Conservation (phyloP, 1,140 invertebrate genomes). For the Caenorhabditis tropicalis region DNA sequence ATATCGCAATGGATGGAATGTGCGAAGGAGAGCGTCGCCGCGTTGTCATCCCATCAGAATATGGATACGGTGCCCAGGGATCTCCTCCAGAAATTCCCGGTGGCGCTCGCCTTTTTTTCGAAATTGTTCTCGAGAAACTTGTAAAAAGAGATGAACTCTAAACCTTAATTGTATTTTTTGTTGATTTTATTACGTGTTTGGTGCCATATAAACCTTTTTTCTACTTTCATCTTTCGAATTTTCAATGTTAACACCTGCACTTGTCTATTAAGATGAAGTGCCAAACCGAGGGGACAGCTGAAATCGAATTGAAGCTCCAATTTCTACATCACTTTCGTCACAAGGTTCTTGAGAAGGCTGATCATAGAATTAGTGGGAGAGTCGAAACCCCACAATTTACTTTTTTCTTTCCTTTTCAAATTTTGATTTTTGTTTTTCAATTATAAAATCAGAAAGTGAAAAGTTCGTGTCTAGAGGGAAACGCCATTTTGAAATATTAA, state of each 20-base stretch:
- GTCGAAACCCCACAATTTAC: background rate
- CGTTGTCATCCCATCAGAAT: conserved; percentile 66
- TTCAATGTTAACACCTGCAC: no score
- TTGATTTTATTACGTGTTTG: conserved; percentile 32
- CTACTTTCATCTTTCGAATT: background rate
- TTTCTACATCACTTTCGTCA: background rate
- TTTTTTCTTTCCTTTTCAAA: background rate
- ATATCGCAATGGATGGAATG: conserved; percentile 70
- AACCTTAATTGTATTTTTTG: conserved; percentile 38
- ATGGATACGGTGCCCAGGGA: conserved; percentile 61
- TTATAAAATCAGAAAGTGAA: no score
- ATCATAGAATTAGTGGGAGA: background rate
- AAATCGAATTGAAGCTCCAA: conserved; percentile 24
- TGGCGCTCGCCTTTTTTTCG: conserved; percentile 68
- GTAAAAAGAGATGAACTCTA: conserved; percentile 69
- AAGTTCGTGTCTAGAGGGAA: no score
- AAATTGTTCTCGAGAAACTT: conserved; percentile 70
- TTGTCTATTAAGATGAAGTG: no score
- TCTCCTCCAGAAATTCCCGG: conserved; percentile 64
- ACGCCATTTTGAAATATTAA: background rate
- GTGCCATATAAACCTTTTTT: background rate
- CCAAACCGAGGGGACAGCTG: background rate
- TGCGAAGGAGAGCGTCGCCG: conserved; percentile 69
- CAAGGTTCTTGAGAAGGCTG: background rate
- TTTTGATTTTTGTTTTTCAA: background rate